Evolutionary conservation across 1,140 invertebrate genomes (phyloP), one percentile per base, ranked within the genome.

Genomic region (Drosophila bocqueti): DNA sequence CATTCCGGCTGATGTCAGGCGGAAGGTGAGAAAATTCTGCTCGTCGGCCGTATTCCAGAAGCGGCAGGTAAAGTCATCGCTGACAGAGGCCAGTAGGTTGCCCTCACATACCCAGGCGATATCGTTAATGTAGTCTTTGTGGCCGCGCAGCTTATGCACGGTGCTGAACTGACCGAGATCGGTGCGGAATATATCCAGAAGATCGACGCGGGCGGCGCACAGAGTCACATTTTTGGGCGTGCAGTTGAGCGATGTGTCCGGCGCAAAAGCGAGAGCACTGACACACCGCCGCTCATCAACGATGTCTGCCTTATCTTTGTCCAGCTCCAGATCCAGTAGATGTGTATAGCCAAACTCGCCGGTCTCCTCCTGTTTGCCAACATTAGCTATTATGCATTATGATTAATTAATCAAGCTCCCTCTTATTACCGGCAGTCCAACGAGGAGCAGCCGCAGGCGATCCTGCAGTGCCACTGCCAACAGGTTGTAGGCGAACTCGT

Each of bases 21-120:
- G 93, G 91, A 96, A 96, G 24, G 94, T 94, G 42, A 94, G 92
- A 26, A 94, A 82, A 73, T 93, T 94, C 81, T 94, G 93, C 69
- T 94, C 93, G 57, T 94, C 94, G 45, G 94, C 91, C 1, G 93
- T 87, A 46, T 92, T 93, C 96, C 96, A 97, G 24, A 97, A 91
- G 79, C 95, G 94, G 86, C 96, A 96, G 0, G 95, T 96, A 46
- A 95, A 94, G 92, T 97, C 96, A 93, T 97, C 96, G 69, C 96
- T 96, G 13, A 95, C 95, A 45, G 96, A 96, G 18, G 96, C 96
- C 43, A 97, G 81, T 60, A 94, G 93, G 40, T 95, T 94, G 26
- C 96, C 96, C 50, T 95, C 94, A 9, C 95, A 94, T 80, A 96
- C 96, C 94, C 95, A 97, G 36, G 94, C 93, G 26, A 97, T 89